Evolutionary conservation across 2,797 vertebrate genomes (phyloP).

Genomic region (Etheostoma perlongum): DNA sequence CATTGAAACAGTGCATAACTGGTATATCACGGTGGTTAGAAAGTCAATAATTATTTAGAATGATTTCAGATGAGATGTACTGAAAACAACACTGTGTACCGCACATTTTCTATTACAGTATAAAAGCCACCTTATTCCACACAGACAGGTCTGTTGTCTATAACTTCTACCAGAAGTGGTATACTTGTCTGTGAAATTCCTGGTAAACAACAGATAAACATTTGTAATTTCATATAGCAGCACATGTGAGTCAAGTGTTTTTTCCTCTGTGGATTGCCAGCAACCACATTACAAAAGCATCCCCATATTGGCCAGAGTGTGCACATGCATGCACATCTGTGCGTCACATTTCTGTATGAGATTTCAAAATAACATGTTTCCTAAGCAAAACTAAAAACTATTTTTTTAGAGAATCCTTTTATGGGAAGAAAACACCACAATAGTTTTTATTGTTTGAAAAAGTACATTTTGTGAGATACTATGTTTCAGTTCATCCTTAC

Average conservation of each 20-base stretch:
- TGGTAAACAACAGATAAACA: constrained; percentile 30
- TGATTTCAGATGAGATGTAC: constrained; percentile 23
- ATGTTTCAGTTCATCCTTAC: neutral
- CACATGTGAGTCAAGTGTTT: constrained; percentile 26
- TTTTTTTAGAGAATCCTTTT: constrained; percentile 6
- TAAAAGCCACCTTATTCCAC: neutral
- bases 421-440: constrained; percentile 8
- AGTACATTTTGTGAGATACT: neutral
- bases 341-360: constrained; percentile 22
- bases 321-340: constrained; percentile 3
- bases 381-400: constrained; percentile 15
- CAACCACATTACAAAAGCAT: constrained; percentile 48
- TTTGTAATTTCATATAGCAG: constrained; percentile 18
- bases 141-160: neutral
- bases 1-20: constrained; percentile 39
- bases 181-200: constrained; percentile 20
- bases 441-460: neutral
- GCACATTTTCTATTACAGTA: constrained; percentile 1
- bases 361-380: constrained; percentile 49
- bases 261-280: constrained; percentile 29
- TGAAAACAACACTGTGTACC: constrained; percentile 8
- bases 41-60: constrained; percentile 55
- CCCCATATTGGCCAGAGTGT: constrained; percentile 14
- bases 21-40: constrained; percentile 53
- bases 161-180: neutral